Conservation (phyloP, 2,888 invertebrate genomes). For the Synergus gifuensis region DNA sequence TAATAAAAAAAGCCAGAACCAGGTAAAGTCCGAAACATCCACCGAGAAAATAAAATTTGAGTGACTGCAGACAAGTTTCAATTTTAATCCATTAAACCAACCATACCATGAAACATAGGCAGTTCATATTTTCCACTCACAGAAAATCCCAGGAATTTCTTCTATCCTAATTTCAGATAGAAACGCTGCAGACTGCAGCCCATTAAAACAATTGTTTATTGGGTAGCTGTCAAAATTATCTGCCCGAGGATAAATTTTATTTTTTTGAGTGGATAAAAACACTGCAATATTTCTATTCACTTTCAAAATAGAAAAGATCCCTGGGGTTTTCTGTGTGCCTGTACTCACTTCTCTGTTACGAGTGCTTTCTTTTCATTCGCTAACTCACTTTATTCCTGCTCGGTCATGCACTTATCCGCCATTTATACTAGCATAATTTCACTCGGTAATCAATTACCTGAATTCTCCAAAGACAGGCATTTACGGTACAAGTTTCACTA, state of each 20-base stretch:
- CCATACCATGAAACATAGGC: too few relatives aligned
- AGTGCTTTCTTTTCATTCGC: constrained; percentile 32
- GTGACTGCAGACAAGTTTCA: neutral
- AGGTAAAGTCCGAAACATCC: neutral
- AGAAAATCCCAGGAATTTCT: neutral
- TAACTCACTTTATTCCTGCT: constrained; percentile 34
- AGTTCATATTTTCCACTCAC: neutral
- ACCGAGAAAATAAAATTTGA: neutral
- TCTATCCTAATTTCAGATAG: too few relatives aligned
- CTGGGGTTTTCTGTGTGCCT: neutral
- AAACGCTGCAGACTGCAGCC: too few relatives aligned
- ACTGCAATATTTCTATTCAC: too few relatives aligned
- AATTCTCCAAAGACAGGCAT: neutral
- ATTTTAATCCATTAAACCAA: neutral
- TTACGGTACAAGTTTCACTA: neutral
- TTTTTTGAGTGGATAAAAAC: too few relatives aligned
- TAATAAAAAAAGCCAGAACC: neutral
- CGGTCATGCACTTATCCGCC: constrained; percentile 29
- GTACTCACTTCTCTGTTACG: neutral
- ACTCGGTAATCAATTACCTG: constrained; percentile 21
- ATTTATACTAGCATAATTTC: constrained; percentile 25
- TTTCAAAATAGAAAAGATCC: too few relatives aligned
- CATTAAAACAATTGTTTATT: too few relatives aligned
- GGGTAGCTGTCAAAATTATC: too few relatives aligned
- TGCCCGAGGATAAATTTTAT: too few relatives aligned